These are phyloP conservation scores for Harmothoe impar DNA, from an alignment of 2,888 invertebrate genomes.

Conservation along the genomic window DNA sequence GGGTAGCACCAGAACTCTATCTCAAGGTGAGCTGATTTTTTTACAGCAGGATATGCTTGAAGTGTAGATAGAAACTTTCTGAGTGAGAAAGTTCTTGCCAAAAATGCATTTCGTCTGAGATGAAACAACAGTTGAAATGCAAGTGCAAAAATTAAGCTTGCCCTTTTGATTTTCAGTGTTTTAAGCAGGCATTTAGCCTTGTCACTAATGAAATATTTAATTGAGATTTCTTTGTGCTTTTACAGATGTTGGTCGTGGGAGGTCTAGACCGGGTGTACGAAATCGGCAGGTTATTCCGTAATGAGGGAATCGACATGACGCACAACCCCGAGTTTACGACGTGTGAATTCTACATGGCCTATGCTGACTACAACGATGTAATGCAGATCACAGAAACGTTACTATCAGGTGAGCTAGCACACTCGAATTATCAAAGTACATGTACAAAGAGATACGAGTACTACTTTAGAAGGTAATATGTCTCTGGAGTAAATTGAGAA, in stretches of 20 bases:
- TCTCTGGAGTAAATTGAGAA: too few species aligned
- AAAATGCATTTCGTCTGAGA: too few species aligned
- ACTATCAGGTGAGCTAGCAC: conserved; percentile 91
- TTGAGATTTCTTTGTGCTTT: not conserved
- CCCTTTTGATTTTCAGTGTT: too few species aligned
- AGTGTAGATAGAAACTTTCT: too few species aligned
- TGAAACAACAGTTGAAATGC: too few species aligned
- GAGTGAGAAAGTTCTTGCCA: too few species aligned
- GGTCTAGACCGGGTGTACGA: conserved; percentile 95
- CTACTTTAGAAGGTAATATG: too few species aligned
- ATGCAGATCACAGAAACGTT: conserved; percentile 96
- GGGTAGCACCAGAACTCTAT: conserved; percentile 98
- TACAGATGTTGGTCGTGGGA: conserved; percentile 96
- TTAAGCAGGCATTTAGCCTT: too few species aligned
- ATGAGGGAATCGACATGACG: conserved; percentile 99
- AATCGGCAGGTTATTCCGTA: conserved; percentile 93
- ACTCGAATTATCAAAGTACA: too few species aligned
- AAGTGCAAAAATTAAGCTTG: too few species aligned
- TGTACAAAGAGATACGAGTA: too few species aligned
- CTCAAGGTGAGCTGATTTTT: conserved; percentile 89
- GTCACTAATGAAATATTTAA: not conserved
- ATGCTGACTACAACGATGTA: conserved; percentile 98
- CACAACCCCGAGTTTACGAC: conserved; percentile 99
- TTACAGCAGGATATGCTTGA: too few species aligned
- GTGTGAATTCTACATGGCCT: conserved; percentile 99